Evolutionary conservation across 2,888 invertebrate genomes (phyloP).

Genomic region (Epistrophe grossulariae): DNA sequence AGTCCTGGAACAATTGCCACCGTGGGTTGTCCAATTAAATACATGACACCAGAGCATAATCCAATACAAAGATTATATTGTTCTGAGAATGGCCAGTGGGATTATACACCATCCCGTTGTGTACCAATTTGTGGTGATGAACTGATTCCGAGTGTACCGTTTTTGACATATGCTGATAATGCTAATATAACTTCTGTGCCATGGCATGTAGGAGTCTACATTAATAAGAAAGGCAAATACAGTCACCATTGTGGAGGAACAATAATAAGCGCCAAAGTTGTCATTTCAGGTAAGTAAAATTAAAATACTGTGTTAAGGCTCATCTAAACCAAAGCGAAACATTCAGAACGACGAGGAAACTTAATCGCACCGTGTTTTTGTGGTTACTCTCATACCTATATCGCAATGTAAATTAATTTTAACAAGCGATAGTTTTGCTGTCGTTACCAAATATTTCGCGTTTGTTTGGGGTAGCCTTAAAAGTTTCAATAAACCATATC

Average conservation of each 20-base stretch:
- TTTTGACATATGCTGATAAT: conserved; percentile 50
- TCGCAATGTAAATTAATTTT: no score
- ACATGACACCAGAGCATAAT: conserved; percentile 21
- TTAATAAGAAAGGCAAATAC: background rate
- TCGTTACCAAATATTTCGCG: no score
- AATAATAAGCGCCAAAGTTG: conserved; percentile 73
- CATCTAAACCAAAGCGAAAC: no score
- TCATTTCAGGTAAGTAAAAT: conserved; percentile 71
- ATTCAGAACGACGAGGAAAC: no score
- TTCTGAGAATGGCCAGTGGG: conserved; percentile 78
- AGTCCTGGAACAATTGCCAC: conserved; percentile 69
- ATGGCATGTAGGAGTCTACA: conserved; percentile 77
- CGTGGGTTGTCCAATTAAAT: conserved; percentile 63
- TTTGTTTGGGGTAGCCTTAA: no score
- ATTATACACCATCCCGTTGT: conserved; percentile 77
- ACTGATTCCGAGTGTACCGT: conserved; percentile 16
- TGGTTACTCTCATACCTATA: no score
- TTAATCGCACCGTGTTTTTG: no score
- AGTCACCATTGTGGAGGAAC: conserved; percentile 76
- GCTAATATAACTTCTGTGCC: conserved; percentile 73
- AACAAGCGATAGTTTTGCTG: no score
- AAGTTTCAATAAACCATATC: no score
- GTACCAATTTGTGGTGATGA: conserved; percentile 78
- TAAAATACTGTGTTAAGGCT: no score
- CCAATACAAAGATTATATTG: conserved; percentile 71